Conservation (phyloP, 1,140 invertebrate genomes). For the Neotoxoptera formosana region DNA sequence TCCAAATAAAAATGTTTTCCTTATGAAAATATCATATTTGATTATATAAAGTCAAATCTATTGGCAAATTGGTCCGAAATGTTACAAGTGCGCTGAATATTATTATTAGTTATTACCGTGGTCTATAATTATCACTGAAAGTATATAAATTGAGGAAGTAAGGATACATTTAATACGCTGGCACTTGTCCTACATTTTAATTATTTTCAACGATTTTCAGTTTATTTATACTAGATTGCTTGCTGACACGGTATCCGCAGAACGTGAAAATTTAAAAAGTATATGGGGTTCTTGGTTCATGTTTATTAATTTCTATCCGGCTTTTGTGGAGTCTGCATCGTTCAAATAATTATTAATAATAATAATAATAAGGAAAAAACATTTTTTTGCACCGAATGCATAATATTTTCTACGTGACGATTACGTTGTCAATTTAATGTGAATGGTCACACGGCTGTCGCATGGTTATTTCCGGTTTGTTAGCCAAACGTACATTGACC, state of each 20-base stretch:
- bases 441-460: slow-evolving; percentile 23
- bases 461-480: slow-evolving; percentile 39
- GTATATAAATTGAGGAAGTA: slow-evolving; percentile 19
- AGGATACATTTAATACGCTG: slow-evolving; percentile 18
- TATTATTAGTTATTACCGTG: not conserved
- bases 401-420: not conserved
- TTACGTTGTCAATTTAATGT: slow-evolving; percentile 39
- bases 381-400: slow-evolving; percentile 12
- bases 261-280: not conserved
- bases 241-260: not conserved
- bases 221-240: slow-evolving; percentile 13
- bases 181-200: slow-evolving; percentile 36
- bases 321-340: not conserved
- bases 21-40: not conserved
- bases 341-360: not conserved
- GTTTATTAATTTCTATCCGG: not conserved
- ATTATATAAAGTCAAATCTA: not conserved
- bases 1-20: not conserved
- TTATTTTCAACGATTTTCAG: slow-evolving; percentile 11
- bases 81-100: not conserved
- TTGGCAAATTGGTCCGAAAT: not conserved
- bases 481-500: not conserved
- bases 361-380: not conserved
- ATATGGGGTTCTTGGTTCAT: not conserved
- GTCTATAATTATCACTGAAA: not conserved